Evolutionary conservation across 2,113 vertebrate species (phyloP).

Genomic region (Terrapene triunguis): DNA sequence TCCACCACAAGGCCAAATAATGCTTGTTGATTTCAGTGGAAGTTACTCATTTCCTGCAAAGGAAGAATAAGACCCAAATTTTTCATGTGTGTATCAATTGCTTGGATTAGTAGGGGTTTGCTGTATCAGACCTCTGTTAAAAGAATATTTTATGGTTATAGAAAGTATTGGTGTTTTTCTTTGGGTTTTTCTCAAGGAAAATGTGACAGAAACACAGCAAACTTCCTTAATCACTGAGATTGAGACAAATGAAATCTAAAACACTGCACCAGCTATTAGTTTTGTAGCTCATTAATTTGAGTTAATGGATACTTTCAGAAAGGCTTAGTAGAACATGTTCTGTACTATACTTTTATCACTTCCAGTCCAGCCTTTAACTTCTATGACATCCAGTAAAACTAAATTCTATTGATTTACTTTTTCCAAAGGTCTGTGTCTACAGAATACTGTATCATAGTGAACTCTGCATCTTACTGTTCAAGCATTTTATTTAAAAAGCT

Average conservation of each 20-base stretch:
- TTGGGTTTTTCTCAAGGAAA: not conserved
- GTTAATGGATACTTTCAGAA: constrained; percentile 23
- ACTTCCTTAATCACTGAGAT: constrained; percentile 20
- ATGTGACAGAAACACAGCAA: not conserved
- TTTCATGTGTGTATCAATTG: not conserved
- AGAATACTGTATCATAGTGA: not conserved
- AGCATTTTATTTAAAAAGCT: constrained; percentile 37
- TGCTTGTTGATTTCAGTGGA: not conserved
- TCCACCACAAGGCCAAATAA: not conserved
- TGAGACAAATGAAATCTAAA: constrained; percentile 13
- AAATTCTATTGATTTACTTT: constrained; percentile 40
- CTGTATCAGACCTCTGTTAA: not conserved
- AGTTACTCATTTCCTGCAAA: not conserved
- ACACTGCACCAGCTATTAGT: not conserved
- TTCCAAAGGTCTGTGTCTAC: constrained; percentile 35
- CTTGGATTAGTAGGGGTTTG: not conserved
- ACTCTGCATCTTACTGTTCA: constrained; percentile 24
- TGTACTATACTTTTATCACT: not conserved
- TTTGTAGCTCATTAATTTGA: constrained; percentile 33
- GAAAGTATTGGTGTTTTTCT: not conserved
- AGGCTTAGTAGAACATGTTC: not conserved
- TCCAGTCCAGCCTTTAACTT: constrained; percentile 38
- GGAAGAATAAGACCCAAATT: not conserved
- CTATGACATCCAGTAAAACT: not conserved
- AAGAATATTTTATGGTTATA: not conserved